A percentile compares a stretch with the other conserved stretches of the same genome.
These are phyloP conservation scores for Pseudobourletiella spinata DNA, from an alignment of 1,140 invertebrate genomes.

Conservation along the genomic window DNA sequence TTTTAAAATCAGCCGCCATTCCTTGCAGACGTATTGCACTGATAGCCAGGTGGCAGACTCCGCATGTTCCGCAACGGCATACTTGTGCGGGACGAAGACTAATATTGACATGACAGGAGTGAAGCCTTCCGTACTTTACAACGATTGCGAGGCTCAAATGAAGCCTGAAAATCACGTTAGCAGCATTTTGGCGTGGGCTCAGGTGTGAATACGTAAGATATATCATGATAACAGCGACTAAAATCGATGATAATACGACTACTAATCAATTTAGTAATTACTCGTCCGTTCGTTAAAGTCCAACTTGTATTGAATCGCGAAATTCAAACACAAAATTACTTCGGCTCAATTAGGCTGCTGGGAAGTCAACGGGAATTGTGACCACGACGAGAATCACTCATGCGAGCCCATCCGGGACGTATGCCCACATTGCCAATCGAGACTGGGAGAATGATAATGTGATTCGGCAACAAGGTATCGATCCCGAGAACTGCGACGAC, in stretches of 20 bases:
- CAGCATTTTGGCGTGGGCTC: slow-evolving; percentile 33
- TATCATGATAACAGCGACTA: background rate
- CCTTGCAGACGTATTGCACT: slow-evolving; percentile 43
- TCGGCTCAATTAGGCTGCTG: slow-evolving; percentile 12
- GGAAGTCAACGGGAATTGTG: slow-evolving; percentile 43
- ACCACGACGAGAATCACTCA: slow-evolving; percentile 47
- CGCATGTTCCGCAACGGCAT: slow-evolving; percentile 47
- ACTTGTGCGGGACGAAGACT: slow-evolving; percentile 43
- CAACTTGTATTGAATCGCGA: no score
- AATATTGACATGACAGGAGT: slow-evolving; percentile 38
- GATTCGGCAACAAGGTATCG: slow-evolving; percentile 9
- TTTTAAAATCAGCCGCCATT: background rate
- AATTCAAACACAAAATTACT: no score
- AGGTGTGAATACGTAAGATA: slow-evolving; percentile 19
- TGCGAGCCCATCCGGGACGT: slow-evolving; percentile 39
- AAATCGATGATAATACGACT: background rate
- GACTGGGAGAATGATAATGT: slow-evolving; percentile 40
- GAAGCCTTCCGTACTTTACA: slow-evolving; percentile 16
- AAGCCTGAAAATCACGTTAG: slow-evolving; percentile 25
- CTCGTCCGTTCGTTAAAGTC: no score
- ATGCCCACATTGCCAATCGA: slow-evolving; percentile 38
- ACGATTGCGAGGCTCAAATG: slow-evolving; percentile 26
- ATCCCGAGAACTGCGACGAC: slow-evolving; percentile 38
- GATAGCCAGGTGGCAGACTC: slow-evolving; percentile 44
- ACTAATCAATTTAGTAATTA: background rate